Percentiles rank a stretch among this genome's conserved stretches.
Evolutionary conservation across 1,140 invertebrate genomes (phyloP).

Genomic region (Episyrphus balteatus): DNA sequence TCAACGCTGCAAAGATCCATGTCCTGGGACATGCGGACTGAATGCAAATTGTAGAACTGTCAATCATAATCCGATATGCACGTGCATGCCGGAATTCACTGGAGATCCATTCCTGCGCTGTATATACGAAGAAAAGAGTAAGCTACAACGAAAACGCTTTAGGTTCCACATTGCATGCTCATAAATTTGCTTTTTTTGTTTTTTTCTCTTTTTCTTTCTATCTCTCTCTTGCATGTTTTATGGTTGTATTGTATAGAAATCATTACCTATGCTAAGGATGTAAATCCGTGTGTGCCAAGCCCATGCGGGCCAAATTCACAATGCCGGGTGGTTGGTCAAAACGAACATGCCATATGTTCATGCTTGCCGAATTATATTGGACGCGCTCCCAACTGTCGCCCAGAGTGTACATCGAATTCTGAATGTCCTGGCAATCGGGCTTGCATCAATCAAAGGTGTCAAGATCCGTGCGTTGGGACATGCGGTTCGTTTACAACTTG

Average conservation of each 20-base stretch:
- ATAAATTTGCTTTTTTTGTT: conserved; percentile 17
- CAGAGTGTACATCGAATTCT: conserved; percentile 63
- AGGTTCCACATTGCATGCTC: conserved; percentile 6
- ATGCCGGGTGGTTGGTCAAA: conserved; percentile 51
- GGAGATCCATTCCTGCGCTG: conserved; percentile 66
- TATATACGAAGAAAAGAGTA: conserved; percentile 43
- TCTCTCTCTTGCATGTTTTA: conserved; percentile 25
- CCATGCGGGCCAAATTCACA: conserved; percentile 73
- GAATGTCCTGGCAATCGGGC: conserved; percentile 64
- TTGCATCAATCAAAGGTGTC: conserved; percentile 63
- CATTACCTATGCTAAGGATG: conserved; percentile 33
- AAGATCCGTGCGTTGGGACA: conserved; percentile 60
- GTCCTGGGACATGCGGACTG: conserved; percentile 57
- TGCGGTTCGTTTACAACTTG: conserved; percentile 61
- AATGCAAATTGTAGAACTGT: conserved; percentile 62
- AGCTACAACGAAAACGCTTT: conserved; percentile 22
- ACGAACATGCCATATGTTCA: conserved; percentile 58
- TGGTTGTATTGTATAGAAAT: conserved; percentile 17
- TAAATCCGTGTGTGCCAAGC: conserved; percentile 59
- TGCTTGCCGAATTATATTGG: conserved; percentile 62
- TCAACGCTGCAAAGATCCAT: conserved; percentile 65
- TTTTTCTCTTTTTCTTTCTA: conserved; percentile 25
- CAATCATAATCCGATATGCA: conserved; percentile 68
- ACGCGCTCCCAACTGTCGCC: conserved; percentile 61
- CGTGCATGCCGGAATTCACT: conserved; percentile 51